phyloP scores from a whole-genome alignment of 2,888 invertebrate species.

The Leuctra nigra region DNA sequence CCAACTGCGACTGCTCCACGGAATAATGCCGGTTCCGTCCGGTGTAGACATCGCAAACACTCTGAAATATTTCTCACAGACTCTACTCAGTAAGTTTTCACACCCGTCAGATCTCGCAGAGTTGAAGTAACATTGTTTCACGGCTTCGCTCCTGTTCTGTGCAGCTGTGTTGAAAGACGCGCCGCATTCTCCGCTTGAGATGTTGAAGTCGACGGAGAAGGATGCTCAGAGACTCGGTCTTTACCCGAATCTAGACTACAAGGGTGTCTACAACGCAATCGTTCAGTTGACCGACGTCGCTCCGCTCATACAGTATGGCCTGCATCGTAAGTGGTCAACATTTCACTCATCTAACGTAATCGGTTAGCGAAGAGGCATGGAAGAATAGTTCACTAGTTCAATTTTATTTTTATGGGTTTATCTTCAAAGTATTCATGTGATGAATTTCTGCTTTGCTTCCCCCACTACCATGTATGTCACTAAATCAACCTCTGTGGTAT shows the following conservation, averaged over 20 bases:
- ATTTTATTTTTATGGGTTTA: too few species aligned
- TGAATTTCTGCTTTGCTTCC: too few species aligned
- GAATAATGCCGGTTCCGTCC: slow-evolving; percentile 84
- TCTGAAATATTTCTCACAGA: slow-evolving; percentile 96
- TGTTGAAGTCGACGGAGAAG: slow-evolving; percentile 80
- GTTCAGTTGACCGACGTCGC: slow-evolving; percentile 89
- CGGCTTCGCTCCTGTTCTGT: slow-evolving; percentile 18
- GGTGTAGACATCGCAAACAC: slow-evolving; percentile 96
- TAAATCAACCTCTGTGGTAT: too few species aligned
- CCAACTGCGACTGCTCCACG: slow-evolving; percentile 86
- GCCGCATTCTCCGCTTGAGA: slow-evolving; percentile 83
- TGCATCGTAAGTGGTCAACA: slow-evolving; percentile 55
- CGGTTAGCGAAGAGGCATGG: not conserved
- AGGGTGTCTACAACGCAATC: slow-evolving; percentile 88
- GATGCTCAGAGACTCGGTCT: slow-evolving; percentile 82
- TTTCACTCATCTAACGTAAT: not conserved
- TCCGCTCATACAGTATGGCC: slow-evolving; percentile 81
- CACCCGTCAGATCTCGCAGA: not conserved
- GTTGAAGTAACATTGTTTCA: not conserved
- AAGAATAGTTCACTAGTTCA: too few species aligned
- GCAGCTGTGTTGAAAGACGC: slow-evolving; percentile 95
- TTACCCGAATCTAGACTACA: slow-evolving; percentile 95
- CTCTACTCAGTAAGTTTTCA: slow-evolving; percentile 77
- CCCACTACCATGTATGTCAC: too few species aligned
- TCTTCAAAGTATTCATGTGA: slow-evolving; percentile 18